Conservation (phyloP, 2,113 vertebrate genomes). For the Salvelinus fontinalis region DNA sequence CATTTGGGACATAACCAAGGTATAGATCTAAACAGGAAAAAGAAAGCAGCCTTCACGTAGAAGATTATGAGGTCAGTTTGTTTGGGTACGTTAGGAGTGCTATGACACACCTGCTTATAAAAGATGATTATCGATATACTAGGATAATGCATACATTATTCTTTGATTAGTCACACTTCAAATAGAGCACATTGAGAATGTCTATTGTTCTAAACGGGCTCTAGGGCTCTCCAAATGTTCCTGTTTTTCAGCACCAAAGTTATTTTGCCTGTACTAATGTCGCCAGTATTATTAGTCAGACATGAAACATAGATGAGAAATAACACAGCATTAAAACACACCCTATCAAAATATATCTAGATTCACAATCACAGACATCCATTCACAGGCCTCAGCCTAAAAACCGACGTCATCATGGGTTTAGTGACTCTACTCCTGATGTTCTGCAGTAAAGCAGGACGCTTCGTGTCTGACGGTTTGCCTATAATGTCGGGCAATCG, state of each 20-base stretch:
- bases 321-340: background rate
- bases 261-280: background rate
- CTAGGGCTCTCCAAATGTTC: constrained; percentile 15
- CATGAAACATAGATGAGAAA: background rate
- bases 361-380: background rate
- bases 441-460: background rate
- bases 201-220: constrained; percentile 14
- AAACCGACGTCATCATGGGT: background rate
- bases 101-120: constrained; percentile 52
- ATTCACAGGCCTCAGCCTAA: background rate
- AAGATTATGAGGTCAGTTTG: constrained; percentile 30
- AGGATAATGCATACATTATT: background rate
- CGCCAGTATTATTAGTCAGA: background rate
- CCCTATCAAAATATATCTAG: background rate
- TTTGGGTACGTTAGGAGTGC: constrained; percentile 40
- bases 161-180: constrained; percentile 4
- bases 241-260: background rate
- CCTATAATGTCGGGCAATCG: background rate
- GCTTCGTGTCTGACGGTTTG: background rate
- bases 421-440: background rate
- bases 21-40: constrained; percentile 32
- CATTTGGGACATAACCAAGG: background rate
- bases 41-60: constrained; percentile 37
- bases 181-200: constrained; percentile 1
- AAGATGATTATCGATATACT: constrained; percentile 39